Evolutionary conservation across 2,888 invertebrate genomes (phyloP).

Genomic region (Meiosimyza decipiens): DNA sequence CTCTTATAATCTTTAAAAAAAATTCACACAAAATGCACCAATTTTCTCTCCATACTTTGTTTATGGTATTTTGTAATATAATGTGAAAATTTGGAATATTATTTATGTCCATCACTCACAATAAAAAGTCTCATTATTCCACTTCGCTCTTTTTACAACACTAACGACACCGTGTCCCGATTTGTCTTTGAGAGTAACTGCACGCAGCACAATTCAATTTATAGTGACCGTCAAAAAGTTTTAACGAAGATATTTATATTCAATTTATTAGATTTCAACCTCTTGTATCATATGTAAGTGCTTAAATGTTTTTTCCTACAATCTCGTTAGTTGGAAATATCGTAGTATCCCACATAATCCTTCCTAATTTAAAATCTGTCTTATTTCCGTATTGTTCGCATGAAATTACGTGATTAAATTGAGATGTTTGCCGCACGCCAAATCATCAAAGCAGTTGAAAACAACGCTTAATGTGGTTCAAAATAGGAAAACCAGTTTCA

Average conservation of each 20-base stretch:
- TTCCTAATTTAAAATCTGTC: not conserved
- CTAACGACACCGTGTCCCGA: not conserved
- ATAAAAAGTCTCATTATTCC: constrained; percentile 48
- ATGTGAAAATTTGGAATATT: too few species aligned
- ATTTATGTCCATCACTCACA: constrained; percentile 49
- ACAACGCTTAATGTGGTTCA: constrained; percentile 1
- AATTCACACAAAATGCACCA: too few species aligned
- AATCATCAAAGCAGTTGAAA: too few species aligned
- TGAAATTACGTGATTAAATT: not conserved
- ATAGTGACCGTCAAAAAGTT: constrained; percentile 47
- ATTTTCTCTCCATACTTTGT: too few species aligned
- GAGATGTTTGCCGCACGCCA: too few species aligned
- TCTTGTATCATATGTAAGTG: not conserved
- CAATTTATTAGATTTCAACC: not conserved
- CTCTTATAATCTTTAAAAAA: too few species aligned
- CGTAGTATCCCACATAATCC: constrained; percentile 11
- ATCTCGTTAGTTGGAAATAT: not conserved
- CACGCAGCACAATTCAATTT: constrained; percentile 45
- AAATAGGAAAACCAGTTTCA: constrained; percentile 8
- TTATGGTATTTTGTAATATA: too few species aligned
- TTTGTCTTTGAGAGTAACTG: not conserved
- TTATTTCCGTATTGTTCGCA: constrained; percentile 26
- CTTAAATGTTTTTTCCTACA: too few species aligned
- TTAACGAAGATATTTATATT: constrained; percentile 56
- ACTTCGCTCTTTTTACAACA: not conserved